These are phyloP conservation scores for Stegastes partitus DNA, from an alignment of 2,113 vertebrate species.

Conservation along the genomic window DNA sequence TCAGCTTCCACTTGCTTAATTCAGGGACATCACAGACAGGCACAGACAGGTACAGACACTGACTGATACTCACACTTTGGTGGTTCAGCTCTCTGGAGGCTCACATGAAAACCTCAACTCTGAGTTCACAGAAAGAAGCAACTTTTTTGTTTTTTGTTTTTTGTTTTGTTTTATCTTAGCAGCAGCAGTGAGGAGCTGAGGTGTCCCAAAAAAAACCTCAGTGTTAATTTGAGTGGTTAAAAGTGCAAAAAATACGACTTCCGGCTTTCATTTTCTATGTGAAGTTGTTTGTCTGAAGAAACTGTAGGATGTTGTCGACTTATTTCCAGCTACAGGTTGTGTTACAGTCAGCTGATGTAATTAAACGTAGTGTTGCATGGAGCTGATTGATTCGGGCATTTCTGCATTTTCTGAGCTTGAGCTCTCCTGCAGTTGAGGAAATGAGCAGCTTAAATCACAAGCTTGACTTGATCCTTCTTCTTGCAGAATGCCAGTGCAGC, in stretches of 20 bases:
- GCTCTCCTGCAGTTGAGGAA: neutral
- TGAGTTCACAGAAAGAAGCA: conserved; percentile 5
- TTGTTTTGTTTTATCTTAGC: too few species aligned
- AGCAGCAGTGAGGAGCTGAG: too few species aligned
- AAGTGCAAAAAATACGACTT: too few species aligned
- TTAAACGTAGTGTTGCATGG: too few species aligned
- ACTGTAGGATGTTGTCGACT: too few species aligned
- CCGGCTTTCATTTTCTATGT: too few species aligned
- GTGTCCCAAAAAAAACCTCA: neutral
- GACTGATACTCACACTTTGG: neutral
- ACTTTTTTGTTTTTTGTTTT: neutral
- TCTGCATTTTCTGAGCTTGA: too few species aligned
- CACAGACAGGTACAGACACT: conserved; percentile 29
- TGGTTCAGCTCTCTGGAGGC: conserved; percentile 22
- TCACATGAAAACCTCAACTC: neutral
- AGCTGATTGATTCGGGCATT: too few species aligned
- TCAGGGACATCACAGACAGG: conserved; percentile 11
- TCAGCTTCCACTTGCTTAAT: neutral
- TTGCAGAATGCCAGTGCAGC: neutral
- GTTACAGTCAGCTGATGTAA: too few species aligned
- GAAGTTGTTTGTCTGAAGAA: too few species aligned
- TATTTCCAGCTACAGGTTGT: too few species aligned
- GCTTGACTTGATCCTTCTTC: neutral
- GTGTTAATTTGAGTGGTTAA: neutral
- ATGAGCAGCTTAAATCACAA: neutral